Conservation (phyloP, 2,797 vertebrate species). For the Cygnus olor region DNA sequence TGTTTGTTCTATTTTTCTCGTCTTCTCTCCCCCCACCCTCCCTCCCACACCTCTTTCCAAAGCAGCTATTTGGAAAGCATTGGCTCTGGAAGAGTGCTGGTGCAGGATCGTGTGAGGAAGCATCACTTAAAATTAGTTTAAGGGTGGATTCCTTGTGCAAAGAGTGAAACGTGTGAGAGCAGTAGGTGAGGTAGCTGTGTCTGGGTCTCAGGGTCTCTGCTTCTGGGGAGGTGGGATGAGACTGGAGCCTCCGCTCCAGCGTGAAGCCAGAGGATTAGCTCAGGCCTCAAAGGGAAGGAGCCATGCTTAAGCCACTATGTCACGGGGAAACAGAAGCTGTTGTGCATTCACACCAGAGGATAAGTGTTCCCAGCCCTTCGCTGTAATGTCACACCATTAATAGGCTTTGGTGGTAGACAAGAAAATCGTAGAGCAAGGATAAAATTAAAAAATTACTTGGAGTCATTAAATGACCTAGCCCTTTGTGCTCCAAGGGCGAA, state of each 20-base stretch:
- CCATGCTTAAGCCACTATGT: background rate
- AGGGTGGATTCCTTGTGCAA: background rate
- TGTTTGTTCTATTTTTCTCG: conserved; percentile 32
- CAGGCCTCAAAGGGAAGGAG: conserved; percentile 8
- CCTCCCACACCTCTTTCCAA: background rate
- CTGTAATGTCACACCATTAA: background rate
- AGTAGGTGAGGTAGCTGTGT: background rate
- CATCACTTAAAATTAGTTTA: background rate
- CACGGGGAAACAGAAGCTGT: background rate
- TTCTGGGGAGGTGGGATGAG: fast-evolving
- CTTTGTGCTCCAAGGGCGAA: background rate
- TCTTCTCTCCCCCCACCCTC: background rate
- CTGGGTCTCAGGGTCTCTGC: background rate
- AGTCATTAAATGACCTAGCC: background rate
- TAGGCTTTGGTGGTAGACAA: background rate
- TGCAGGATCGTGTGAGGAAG: background rate
- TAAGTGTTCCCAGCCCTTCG: background rate
- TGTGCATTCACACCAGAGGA: conserved; percentile 27
- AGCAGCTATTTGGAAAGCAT: background rate
- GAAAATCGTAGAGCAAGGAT: background rate
- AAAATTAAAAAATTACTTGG: background rate
- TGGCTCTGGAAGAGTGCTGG: background rate
- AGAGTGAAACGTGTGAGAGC: background rate
- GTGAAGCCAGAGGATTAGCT: conserved; percentile 45
- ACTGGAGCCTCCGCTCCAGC: background rate